A percentile compares a stretch with the other conserved stretches of the same genome.
Conservation (phyloP, 2,888 invertebrate species). For the Pimpla rufipes region DNA sequence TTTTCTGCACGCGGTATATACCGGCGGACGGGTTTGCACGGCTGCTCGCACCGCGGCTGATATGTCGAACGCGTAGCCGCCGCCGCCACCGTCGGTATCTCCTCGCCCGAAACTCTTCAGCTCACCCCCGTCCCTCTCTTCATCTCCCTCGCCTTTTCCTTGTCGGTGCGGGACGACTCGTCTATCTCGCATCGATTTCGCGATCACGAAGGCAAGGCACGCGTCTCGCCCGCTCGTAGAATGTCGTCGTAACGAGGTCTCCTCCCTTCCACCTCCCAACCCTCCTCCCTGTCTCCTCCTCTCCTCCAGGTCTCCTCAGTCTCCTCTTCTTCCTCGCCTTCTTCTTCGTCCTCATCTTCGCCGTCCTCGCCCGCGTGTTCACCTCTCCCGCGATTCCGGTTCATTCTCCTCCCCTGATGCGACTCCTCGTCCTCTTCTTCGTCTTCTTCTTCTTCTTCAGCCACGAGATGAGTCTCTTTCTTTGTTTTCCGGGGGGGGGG, state of each 20-base stretch:
- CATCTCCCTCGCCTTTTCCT: conserved; percentile 46
- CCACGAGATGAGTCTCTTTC: conserved; percentile 26
- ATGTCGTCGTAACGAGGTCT: conserved; percentile 85
- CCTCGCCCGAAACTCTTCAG: conserved; percentile 63
- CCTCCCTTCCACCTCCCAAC: conserved; percentile 68
- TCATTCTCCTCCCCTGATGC: conserved; percentile 40
- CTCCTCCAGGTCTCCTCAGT: conserved; percentile 39
- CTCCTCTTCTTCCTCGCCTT: conserved; percentile 37
- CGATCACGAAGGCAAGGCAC: conserved; percentile 85
- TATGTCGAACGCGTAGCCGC: conserved; percentile 53
- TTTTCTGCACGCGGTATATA: conserved; percentile 72
- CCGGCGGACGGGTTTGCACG: conserved; percentile 70
- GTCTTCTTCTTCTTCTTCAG: too few relatives aligned
- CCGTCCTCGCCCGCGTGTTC: conserved; percentile 43
- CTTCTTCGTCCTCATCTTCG: conserved; percentile 52
- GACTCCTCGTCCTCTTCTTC: conserved; percentile 35
- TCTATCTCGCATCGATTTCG: conserved; percentile 75
- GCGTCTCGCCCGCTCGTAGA: conserved; percentile 83
- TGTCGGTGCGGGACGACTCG: conserved; percentile 57
- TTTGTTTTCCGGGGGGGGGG: conserved; percentile 2
- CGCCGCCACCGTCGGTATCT: too few relatives aligned
- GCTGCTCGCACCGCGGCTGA: conserved; percentile 40
- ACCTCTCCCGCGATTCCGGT: conserved; percentile 56
- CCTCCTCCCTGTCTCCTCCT: conserved; percentile 65
- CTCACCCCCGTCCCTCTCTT: conserved; percentile 59